Evolutionary conservation across 2,113 vertebrate genomes (phyloP), one percentile per base, ranked within the genome.

Genomic region (Ondatra zibethicus): DNA sequence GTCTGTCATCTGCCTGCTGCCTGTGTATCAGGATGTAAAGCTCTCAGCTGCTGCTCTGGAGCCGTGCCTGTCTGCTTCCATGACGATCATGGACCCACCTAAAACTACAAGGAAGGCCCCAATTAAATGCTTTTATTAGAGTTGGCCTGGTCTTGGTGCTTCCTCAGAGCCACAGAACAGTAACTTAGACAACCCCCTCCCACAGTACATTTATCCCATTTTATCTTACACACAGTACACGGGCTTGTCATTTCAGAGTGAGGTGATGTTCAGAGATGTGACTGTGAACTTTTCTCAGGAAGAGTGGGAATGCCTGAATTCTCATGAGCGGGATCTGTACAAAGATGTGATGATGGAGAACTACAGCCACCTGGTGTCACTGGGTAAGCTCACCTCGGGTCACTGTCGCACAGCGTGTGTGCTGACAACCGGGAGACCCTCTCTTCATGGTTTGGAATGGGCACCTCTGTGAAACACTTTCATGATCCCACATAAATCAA

Each of bases 231-330:
- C 78, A 82, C 61, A 88, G 86, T 33, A 50, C 11, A 10, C 58
- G 36, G n/a, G 14, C 80, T 95, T 98, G 47, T 97, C 61, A 39
- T 97, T 96, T 94, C 95, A 98, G 97, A 88, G 91, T 94, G 86
- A 97, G 89, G 97, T 98, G 82, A 89, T 97, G 96, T 98, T 98
- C 93, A 87, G 95, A 96, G 97, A 98, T 89, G 97, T 98, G 73
- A 77, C 93, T 84, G 63, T 98, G 81, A 89, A 97, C 87, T 98
- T 98, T 84, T 97, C 97, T 94, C 96, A 97, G 82, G 97, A 98
- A 92, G 97, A 98, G 23, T 98, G 97, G 97, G 96, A 97, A 82
- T 97, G 95, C 75, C 93, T 98, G 84, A 92, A 95, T 77, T 73
- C 96, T 1, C 42, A 94, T 73, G 96, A 98, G 90, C 97, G 93